Evolutionary conservation across 2,888 invertebrate genomes (phyloP), one percentile per base, ranked within the genome.

Genomic region (Leptinotarsa rubiginosa): DNA sequence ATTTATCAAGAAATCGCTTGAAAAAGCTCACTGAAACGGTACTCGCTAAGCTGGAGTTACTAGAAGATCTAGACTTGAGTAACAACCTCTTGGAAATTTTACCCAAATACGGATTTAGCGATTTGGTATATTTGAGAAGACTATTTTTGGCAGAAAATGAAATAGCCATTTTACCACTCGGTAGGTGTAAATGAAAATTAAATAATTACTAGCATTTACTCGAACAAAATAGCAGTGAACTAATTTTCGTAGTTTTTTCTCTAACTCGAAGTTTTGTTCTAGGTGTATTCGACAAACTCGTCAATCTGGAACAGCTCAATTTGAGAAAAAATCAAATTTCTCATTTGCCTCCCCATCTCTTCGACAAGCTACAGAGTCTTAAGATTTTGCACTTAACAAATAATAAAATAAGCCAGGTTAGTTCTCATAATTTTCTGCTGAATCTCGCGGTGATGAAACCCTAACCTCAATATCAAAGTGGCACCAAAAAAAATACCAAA

Each of bases 101-200:
- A 65, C 90, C 91, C 75, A 90, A 90, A 62, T 89, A 89, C 68
- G 88, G 91, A 1, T 92, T 94, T 81, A 82, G 84, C 7, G 89
- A 90, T 67, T 86, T 94, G 66, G 87, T 85, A 69, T 89, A 89
- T 49, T 86, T 95, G 52, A 91, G 90, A 81, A 89, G 91, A 77
- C 87, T 95, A 66, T 93, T 93, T 83, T 84, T 95, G 15, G 92
- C 93, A 0, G 92, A 92, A 80, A 95, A 95, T 84, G 89, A 91
- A 84, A 90, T 94, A 82, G 88, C 88, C 69, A 89, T 90, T 80
- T 88, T 92, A 65, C 90, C 91, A 20, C 87, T 89, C 80, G 91
- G 90, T 86, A 83, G 67, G 75, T 67, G 4, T 66, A 4, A 47
- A 67, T 54, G 1, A 50, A 41, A 41, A 41, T 41, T 2, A 0